Conservation (phyloP, 53 echinoderm and acorn worm species). For the Astropecten irregularis region DNA sequence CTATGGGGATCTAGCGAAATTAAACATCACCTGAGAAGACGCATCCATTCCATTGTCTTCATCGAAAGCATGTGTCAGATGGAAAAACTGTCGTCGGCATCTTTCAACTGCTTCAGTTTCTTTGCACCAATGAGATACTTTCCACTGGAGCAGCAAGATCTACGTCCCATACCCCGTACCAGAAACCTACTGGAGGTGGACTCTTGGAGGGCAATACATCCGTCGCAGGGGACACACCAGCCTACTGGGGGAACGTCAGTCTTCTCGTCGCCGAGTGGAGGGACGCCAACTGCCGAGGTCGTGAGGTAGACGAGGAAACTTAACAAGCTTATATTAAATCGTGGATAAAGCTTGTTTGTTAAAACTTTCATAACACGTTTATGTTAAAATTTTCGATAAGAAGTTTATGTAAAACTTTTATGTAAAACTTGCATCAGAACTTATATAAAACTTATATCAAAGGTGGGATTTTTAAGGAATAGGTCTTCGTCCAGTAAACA, state of each 20-base stretch:
- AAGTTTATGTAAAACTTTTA: no score
- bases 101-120: neutral
- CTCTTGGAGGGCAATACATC: neutral
- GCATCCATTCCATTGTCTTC: slow-evolving; percentile 28
- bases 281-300: neutral
- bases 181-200: slow-evolving; percentile 39
- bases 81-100: neutral
- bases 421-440: no score
- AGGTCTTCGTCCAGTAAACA: no score
- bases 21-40: slow-evolving; percentile 50
- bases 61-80: neutral
- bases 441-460: no score
- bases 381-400: slow-evolving; percentile 34
- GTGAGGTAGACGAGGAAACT: neutral
- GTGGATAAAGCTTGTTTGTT: no score
- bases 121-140: neutral
- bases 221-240: slow-evolving; percentile 14
- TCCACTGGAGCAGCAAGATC: neutral
- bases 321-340: no score
- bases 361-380: slow-evolving; percentile 1
- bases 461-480: no score
- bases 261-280: neutral
- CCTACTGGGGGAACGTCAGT: slow-evolving; percentile 17
- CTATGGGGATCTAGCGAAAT: no score
- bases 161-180: neutral